Evolutionary conservation across 1,140 invertebrate species (phyloP).

Genomic region (Dinothrombium tinctorium): DNA sequence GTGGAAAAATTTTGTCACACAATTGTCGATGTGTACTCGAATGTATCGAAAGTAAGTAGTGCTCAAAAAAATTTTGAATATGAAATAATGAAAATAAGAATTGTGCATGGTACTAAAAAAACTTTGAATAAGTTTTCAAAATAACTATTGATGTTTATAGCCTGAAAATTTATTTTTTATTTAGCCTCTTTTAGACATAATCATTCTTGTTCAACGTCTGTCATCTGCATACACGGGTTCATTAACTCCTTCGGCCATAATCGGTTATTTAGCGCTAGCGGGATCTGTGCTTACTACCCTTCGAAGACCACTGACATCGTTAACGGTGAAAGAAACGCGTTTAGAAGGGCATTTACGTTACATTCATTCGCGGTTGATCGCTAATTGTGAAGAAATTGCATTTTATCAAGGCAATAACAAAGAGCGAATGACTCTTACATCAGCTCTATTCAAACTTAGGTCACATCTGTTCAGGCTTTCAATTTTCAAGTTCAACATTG

Average conservation of each 20-base stretch:
- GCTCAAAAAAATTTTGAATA: no score
- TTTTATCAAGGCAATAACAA: slow-evolving; percentile 32
- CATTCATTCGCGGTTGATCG: slow-evolving; percentile 83
- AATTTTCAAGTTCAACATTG: slow-evolving; percentile 70
- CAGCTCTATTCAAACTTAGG: slow-evolving; percentile 3
- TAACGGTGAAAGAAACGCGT: slow-evolving; percentile 84
- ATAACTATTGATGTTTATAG: no score
- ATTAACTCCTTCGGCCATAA: slow-evolving; percentile 45
- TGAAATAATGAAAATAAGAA: no score
- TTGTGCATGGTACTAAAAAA: no score
- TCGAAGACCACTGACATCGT: slow-evolving; percentile 52
- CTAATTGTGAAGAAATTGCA: slow-evolving; percentile 87
- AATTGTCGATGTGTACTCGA: slow-evolving; percentile 81
- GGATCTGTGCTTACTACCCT: slow-evolving; percentile 41
- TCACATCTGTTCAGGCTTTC: not conserved
- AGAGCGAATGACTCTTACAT: slow-evolving; percentile 8
- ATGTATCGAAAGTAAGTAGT: no score
- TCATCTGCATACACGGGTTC: slow-evolving; percentile 26
- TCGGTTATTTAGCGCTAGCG: slow-evolving; percentile 57
- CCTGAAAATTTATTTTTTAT: no score
- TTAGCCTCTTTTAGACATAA: slow-evolving; percentile 76
- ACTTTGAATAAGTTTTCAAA: no score
- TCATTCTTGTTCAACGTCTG: slow-evolving; percentile 72
- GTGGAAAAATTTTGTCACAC: slow-evolving; percentile 92
- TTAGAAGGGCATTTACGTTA: slow-evolving; percentile 92